phyloP scores from a whole-genome alignment of 2,113 vertebrate genomes.

The Sphaerodactylus townsendi region DNA sequence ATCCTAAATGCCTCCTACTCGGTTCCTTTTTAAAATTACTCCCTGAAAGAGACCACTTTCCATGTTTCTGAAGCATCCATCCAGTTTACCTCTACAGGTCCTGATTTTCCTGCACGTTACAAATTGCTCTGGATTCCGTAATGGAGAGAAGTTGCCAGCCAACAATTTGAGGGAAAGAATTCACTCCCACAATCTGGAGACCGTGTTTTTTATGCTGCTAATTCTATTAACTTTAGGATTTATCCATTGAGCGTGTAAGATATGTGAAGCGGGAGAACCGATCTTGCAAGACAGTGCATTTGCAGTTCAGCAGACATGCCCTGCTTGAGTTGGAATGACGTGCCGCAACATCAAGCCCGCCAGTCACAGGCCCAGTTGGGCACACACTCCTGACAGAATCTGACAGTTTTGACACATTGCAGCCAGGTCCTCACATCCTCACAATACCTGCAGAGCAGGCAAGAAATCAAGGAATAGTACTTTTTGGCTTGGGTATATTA shows the following conservation, averaged over 20 bases:
- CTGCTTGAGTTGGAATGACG: not conserved
- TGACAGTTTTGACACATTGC: not conserved
- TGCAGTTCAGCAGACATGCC: not conserved
- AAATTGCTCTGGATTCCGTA: not conserved
- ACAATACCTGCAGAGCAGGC: not conserved
- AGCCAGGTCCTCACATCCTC: not conserved
- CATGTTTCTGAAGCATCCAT: not conserved
- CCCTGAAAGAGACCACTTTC: not conserved
- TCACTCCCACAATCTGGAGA: not conserved
- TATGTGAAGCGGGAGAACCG: not conserved
- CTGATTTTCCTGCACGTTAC: not conserved
- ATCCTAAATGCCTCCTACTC: slow-evolving; percentile 19
- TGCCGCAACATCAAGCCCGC: not conserved
- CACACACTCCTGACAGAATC: not conserved
- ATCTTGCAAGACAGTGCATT: not conserved
- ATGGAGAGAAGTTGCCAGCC: not conserved
- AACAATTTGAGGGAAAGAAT: not conserved
- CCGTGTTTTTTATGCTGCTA: not conserved
- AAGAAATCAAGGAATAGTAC: not conserved
- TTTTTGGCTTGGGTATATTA: not conserved
- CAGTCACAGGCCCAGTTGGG: not conserved
- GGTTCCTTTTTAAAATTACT: not conserved
- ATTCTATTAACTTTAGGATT: not conserved
- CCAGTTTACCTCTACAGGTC: not conserved
- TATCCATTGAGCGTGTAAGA: not conserved